Base-by-base conservation (phyloP, 2,113 vertebrate species). In the Sphaerodactylus townsendi region DNA sequence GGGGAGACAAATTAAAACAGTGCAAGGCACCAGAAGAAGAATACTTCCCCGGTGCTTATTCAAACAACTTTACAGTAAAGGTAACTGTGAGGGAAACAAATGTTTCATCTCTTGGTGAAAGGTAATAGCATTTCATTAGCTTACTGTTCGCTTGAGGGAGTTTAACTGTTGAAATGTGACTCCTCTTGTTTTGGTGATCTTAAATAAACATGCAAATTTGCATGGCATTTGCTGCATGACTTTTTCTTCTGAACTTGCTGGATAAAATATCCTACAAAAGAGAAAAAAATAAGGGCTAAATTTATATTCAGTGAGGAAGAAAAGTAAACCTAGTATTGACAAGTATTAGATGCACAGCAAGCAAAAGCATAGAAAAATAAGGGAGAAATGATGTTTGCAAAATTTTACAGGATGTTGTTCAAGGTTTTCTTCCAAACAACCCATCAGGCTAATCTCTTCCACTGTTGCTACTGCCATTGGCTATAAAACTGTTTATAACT, bases 61-160 rank as follows among this genome's bases (percentile, higher is more conserved):
- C 21, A 4, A 25, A 62, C 59, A 62, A 9, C 7, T 28, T 28
- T 56, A 56, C 7, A 62, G 59, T n/a, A 14, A 14, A 44, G 15
- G 41, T 11, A 28, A 33, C 10, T 5, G n/a, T 66, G 41, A 65
- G 11, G 30, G 21, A 64, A 10, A 70, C 33, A 74, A 74, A 19
- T 48, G 13, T 9, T 37, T 10, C 85, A 64, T 50, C 11, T 56
- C 28, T 28, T 78, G 76, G 19, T 72, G 44, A 0, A 11, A 17
- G 56, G 39, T n/a, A 79, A 85, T 30, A 0, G 41, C 2, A 23
- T 2, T 64, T n/a, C 68, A 72, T 13, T 39, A 81, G 85, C 92
- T 79, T 94, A 99, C 98, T 97, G 97, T 97, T 59, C 97, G 96
- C 89, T 95, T 98, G 41, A 98, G 95, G 84, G 98, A 98, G 89